Base-by-base conservation (phyloP, 2,797 vertebrate species). In the Chelmon rostratus region DNA sequence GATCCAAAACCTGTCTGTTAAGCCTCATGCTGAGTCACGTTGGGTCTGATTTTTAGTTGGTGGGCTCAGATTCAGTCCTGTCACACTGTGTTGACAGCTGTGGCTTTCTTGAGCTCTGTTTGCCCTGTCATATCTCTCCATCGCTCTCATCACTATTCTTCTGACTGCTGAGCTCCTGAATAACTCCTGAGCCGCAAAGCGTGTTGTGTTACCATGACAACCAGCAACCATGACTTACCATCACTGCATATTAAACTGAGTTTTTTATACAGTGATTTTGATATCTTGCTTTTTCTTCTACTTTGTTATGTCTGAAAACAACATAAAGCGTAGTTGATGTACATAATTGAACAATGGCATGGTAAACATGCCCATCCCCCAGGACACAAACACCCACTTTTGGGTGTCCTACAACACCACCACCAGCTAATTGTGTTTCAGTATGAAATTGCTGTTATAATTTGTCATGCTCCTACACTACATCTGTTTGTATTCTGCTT, bases 151-250 rank as follows among this genome's bases (percentile, higher is more conserved):
- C 19, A 28, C 11, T n/a, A 50, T n/a, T 53, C 10, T 19, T 44
- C 56, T n/a, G 33, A n/a, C 42, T 53, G n/a, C 64, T 25, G 33
- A 53, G 46, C 49, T 13, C 10, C n/a, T 25, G 49, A 52, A 25
- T 37, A 37, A 37, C 31, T 21, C 12, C 40, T 4, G 15, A 42
- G 40, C 21, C 3, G 5, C 35, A n/a, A 35, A 66, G 13, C 6
- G 13, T 52, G 25, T 54, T 54, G 52, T 28, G 52, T 54, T 31
- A 18, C 53, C 31, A 54, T 54, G 53, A 54, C 53, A 54, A 54
- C 53, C 2, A 5, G 25, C 23, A 54, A 25, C 7, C 23, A 6
- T 23, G 49, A 50, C 21, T 52, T 4, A 25, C 7, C 23, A 52
- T 52, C 3, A 25, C 23, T 52, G 23, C 23, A 52, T 52, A 25